Base-by-base conservation (phyloP, 2,797 vertebrate species). In the Pseudotriccus pelzelni region DNA sequence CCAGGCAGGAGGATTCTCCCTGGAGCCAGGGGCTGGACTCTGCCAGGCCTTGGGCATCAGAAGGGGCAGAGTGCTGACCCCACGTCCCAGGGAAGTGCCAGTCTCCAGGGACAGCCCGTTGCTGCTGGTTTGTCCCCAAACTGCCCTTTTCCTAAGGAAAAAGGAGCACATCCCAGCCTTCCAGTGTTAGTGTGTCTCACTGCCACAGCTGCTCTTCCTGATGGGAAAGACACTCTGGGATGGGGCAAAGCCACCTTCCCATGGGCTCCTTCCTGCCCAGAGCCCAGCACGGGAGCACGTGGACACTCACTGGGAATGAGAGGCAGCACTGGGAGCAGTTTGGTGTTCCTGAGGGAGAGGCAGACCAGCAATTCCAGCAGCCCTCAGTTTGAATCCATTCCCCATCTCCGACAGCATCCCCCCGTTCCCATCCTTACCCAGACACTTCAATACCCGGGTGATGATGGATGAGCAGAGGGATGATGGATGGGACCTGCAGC, bases 131-230 rank as follows among this genome's bases (percentile, higher is more conserved):
- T 56, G 24, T 34, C 47, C 70, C 67, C 32, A 64, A 8, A 36
- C 12, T 37, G 25, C 41, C 15, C 59, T 85, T 50, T 60, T 23
- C 47, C 2, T 6, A 11, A 50, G 12, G 43, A 36, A 59, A 22
- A 14, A 5, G 0, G 6, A 37, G 17, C 3, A 12, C 4, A 0
- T 36, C 32, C 63, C 59, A 32, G 7, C 20, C 32, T 20, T 24
- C 10, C 1, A 1, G 7, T 1, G 2, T n/a, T n/a, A 5, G 27
- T 1, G 3, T 21, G 64, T 52, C 74, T 60, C 5, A 0, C 55
- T 43, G 62, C 32, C 55, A 7, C 36, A 25, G 81, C 41, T 13
- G 32, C 58, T 37, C 34, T 14, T 59, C 46, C 44, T 6, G 1
- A 14, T 4, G 7, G 8, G 27, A 12, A 43, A 27, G 70, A 21